A percentile compares a stretch with the other conserved stretches of the same genome.
Conservation (phyloP, 2,888 invertebrate species). For the Vesta saturnalis region DNA sequence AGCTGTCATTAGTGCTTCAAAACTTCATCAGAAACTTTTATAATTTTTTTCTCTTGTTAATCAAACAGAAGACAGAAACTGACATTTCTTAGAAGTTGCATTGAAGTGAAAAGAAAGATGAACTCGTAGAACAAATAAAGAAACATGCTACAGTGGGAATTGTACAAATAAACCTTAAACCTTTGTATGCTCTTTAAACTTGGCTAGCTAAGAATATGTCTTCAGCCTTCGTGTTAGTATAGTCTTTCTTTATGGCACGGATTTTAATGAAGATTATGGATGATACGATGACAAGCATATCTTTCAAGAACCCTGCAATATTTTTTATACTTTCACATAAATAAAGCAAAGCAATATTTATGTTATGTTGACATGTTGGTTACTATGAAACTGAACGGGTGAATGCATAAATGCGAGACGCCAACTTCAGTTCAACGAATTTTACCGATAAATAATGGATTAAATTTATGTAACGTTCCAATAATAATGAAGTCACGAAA, state of each 20-base stretch:
- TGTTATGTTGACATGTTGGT: background rate
- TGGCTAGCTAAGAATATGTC: conserved; percentile 26
- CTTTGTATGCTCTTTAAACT: conserved; percentile 38
- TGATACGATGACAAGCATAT: conserved; percentile 15
- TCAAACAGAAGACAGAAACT: conserved; percentile 29
- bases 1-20: conserved; percentile 17
- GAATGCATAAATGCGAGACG: background rate
- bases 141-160: conserved; percentile 40
- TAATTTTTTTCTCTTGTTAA: conserved; percentile 20
- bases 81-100: conserved; percentile 32
- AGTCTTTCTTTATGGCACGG: conserved; percentile 21
- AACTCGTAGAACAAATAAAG: conserved; percentile 47
- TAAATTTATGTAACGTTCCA: background rate
- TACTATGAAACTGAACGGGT: background rate
- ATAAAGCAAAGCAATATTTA: background rate
- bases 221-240: conserved; percentile 23
- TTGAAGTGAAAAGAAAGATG: conserved; percentile 46
- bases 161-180: conserved; percentile 45
- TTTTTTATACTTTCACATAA: conserved; percentile 8
- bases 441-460: background rate
- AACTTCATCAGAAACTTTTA: conserved; percentile 14
- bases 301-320: conserved; percentile 14
- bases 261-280: conserved; percentile 30
- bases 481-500: background rate
- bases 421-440: background rate